Conservation (phyloP, 2,888 invertebrate species). For the Hemithea aestivaria region DNA sequence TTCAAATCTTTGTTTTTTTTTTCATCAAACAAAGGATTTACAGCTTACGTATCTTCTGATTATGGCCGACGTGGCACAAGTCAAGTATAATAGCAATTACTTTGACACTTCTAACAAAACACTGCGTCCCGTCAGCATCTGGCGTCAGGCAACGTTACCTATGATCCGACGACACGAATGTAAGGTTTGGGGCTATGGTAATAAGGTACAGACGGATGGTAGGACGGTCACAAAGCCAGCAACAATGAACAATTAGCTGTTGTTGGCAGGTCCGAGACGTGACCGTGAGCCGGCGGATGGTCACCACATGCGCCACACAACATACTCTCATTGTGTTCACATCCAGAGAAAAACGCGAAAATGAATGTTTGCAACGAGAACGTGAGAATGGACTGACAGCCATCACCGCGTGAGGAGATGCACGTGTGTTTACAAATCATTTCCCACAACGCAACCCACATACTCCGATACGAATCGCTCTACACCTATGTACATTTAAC, state of each 20-base stretch:
- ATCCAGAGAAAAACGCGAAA: conserved; percentile 17
- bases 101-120: conserved; percentile 50
- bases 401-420: conserved; percentile 17
- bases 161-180: conserved; percentile 5
- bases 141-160: conserved; percentile 30
- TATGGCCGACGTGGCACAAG: conserved; percentile 35
- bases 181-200: conserved; percentile 3
- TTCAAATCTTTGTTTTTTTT: conserved; percentile 27
- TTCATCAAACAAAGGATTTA: conserved; percentile 42
- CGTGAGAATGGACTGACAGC: conserved; percentile 13
- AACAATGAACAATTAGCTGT: conserved; percentile 49
- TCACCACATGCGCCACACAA: conserved; percentile 36
- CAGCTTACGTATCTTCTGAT: conserved; percentile 34
- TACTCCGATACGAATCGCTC: no score
- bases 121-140: conserved; percentile 52
- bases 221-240: conserved; percentile 38
- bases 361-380: conserved; percentile 20
- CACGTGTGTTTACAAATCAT: conserved; percentile 15
- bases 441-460: conserved; percentile 5
- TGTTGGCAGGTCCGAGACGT: conserved; percentile 46
- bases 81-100: conserved; percentile 45
- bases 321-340: conserved; percentile 20
- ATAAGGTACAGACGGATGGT: conserved; percentile 11
- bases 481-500: no score
- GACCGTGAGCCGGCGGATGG: conserved; percentile 40